Evolutionary conservation across 2,888 invertebrate species (phyloP).

Genomic region (Tillus elongatus): DNA sequence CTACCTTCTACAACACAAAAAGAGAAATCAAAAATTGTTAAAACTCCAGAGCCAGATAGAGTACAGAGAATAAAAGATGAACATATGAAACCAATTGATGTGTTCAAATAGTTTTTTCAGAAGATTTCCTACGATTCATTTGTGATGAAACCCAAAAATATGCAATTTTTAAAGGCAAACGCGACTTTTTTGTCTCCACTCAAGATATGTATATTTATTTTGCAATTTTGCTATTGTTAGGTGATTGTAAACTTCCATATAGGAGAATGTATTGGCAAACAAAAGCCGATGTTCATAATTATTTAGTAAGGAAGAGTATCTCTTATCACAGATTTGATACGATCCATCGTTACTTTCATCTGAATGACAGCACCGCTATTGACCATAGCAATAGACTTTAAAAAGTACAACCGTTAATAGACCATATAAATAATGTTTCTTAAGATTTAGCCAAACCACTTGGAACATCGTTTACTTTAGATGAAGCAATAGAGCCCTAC

Average conservation of each 20-base stretch:
- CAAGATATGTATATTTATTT: neutral
- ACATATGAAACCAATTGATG: conserved; percentile 1
- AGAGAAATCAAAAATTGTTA: too few species aligned
- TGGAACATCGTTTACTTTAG: neutral
- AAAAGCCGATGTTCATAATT: neutral
- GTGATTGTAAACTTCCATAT: neutral
- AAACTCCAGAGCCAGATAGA: neutral
- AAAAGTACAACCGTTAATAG: neutral
- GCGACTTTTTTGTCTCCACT: neutral
- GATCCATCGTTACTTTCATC: neutral
- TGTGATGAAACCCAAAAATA: too few species aligned
- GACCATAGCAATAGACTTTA: neutral
- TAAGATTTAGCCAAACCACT: neutral
- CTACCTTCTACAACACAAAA: neutral
- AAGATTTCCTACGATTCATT: neutral
- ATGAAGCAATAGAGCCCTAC: conserved; percentile 1
- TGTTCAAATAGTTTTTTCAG: conserved; percentile 1
- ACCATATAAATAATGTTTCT: neutral
- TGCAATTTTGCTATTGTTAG: neutral
- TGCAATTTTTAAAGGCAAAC: neutral
- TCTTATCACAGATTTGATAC: neutral
- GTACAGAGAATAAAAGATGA: neutral
- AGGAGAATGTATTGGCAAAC: conserved; percentile 1
- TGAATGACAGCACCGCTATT: neutral
- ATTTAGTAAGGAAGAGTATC: neutral